Evolutionary conservation across 2,113 vertebrate species (phyloP).

Genomic region (Oncorhynchus nerka): DNA sequence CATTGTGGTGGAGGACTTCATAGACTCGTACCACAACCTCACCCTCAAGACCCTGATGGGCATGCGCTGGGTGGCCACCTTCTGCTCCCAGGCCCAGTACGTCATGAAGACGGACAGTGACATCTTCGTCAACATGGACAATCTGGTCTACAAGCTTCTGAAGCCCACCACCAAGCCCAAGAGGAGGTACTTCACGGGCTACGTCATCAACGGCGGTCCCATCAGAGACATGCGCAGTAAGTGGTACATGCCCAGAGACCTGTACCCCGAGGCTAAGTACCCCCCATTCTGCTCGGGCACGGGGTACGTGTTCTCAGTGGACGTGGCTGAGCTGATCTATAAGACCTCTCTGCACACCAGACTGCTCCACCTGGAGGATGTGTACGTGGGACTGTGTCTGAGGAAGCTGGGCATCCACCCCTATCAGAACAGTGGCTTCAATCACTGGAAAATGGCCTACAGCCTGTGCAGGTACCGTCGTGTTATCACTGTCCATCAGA

Average conservation of each 20-base stretch:
- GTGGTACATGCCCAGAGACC: slow-evolving; percentile 97
- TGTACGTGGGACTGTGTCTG: slow-evolving; percentile 95
- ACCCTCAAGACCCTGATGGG: slow-evolving; percentile 98
- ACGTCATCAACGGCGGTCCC: slow-evolving; percentile 94
- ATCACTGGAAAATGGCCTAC: slow-evolving; percentile 99
- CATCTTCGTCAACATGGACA: slow-evolving; percentile 99
- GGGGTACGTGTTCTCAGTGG: slow-evolving; percentile 95
- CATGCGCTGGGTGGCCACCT: slow-evolving; percentile 96
- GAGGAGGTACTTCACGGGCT: slow-evolving; percentile 94
- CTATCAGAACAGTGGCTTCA: slow-evolving; percentile 99
- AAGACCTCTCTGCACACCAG: slow-evolving; percentile 96
- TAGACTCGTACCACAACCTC: slow-evolving; percentile 97
- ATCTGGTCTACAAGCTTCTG: slow-evolving; percentile 94
- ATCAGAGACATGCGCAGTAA: slow-evolving; percentile 98
- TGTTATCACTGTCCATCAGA: slow-evolving; percentile 97
- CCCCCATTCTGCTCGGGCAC: slow-evolving; percentile 98
- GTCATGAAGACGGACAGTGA: slow-evolving; percentile 99
- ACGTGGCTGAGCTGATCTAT: slow-evolving; percentile 95
- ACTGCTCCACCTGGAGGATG: slow-evolving; percentile 96
- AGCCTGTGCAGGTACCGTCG: slow-evolving; percentile 94
- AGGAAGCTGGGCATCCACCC: slow-evolving; percentile 96
- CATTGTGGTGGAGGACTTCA: slow-evolving; percentile 96
- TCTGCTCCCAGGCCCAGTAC: slow-evolving; percentile 95
- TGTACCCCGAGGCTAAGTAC: slow-evolving; percentile 96
- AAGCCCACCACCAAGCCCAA: slow-evolving; percentile 95